Percentiles rank a stretch among this genome's conserved stretches.
Evolutionary conservation across 2,888 invertebrate genomes (phyloP).

Genomic region (Melanotus villosus): DNA sequence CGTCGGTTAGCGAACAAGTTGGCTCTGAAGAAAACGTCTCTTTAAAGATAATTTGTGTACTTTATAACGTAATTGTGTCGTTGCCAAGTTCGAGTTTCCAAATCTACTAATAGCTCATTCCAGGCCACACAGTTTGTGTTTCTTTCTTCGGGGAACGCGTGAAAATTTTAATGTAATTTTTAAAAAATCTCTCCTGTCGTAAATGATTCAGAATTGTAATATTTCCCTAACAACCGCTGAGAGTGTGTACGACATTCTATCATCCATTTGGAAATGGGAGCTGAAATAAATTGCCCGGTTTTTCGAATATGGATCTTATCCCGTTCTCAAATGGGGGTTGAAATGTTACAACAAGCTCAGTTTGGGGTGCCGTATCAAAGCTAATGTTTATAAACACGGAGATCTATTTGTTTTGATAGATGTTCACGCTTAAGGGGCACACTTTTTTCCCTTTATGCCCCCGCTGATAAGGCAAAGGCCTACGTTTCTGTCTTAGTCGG

Average conservation of each 20-base stretch:
- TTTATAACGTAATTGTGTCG: conserved; percentile 38
- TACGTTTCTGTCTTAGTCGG: too few species aligned
- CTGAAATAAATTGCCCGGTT: conserved; percentile 3
- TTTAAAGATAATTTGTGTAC: conserved; percentile 37
- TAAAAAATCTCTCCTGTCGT: background rate
- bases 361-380: conserved; percentile 10
- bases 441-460: background rate
- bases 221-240: background rate
- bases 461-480: too few species aligned
- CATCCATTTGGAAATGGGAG: background rate
- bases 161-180: conserved; percentile 15
- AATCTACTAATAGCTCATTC: conserved; percentile 27
- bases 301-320: conserved; percentile 10
- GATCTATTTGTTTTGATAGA: conserved; percentile 31
- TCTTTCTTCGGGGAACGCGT: background rate
- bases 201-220: conserved; percentile 12
- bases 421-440: conserved; percentile 10
- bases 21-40: conserved; percentile 33
- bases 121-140: background rate
- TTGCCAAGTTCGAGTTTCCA: conserved; percentile 26
- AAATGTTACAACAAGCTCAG: background rate
- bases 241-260: conserved; percentile 9
- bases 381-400: conserved; percentile 24
- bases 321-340: background rate
- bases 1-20: conserved; percentile 37